Evolutionary conservation across 35 echinoderm and acorn worm species (phyloP).

Genomic region (Ophiothrix spiculata): DNA sequence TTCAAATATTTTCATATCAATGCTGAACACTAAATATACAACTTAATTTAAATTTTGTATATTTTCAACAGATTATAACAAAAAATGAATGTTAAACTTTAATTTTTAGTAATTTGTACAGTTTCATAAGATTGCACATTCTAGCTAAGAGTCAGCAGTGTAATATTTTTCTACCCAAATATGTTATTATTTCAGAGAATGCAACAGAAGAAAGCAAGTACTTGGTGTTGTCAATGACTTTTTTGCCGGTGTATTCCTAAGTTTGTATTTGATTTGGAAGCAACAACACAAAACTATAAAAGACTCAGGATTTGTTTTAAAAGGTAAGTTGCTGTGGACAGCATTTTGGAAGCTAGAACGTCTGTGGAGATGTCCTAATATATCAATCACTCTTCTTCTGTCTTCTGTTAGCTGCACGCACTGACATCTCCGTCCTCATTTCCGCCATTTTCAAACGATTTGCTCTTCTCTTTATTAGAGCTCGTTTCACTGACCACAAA

Average conservation of each 20-base stretch:
- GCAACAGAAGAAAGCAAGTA: constrained; percentile 90
- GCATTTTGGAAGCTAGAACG: no score
- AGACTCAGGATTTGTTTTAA: constrained; percentile 86
- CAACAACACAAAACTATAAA: constrained; percentile 87
- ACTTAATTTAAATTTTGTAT: no score
- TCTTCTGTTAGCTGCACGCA: background rate
- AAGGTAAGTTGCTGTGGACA: constrained; percentile 51
- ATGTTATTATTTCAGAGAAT: constrained; percentile 58
- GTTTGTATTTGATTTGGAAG: constrained; percentile 78
- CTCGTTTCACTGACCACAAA: background rate
- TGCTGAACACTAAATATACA: no score
- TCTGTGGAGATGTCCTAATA: no score
- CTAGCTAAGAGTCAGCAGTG: background rate
- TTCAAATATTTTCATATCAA: no score
- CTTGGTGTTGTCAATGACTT: constrained; percentile 90
- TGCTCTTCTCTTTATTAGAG: background rate
- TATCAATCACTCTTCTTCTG: background rate
- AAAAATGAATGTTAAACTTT: background rate
- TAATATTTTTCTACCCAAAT: background rate
- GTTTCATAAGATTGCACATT: background rate
- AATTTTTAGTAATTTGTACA: background rate
- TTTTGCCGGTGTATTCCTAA: constrained; percentile 67
- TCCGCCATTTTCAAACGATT: background rate
- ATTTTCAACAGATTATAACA: no score
- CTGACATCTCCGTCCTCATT: background rate